Conservation (phyloP, 2,113 vertebrate species). For the Cololabis saira region DNA sequence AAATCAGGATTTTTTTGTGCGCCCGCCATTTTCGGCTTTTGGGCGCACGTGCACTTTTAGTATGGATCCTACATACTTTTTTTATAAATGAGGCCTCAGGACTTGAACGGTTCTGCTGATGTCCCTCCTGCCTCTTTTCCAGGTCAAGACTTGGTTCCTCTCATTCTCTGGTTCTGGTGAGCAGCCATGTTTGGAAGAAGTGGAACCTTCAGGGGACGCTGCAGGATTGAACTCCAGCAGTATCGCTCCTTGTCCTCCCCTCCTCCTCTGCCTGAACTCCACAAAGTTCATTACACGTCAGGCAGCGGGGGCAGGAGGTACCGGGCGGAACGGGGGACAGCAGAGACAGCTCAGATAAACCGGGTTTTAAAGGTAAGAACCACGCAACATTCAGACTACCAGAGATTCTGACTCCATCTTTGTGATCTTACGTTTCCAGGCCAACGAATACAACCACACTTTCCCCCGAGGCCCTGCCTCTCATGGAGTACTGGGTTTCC, state of each 20-base stretch:
- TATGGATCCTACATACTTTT: too few relatives aligned
- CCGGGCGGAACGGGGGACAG: slow-evolving; percentile 12
- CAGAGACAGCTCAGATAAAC: slow-evolving; percentile 62
- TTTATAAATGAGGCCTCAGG: too few relatives aligned
- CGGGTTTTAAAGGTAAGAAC: slow-evolving; percentile 57
- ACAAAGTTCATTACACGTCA: slow-evolving; percentile 40
- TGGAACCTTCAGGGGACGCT: not conserved
- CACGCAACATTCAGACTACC: not conserved
- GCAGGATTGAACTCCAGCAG: slow-evolving; percentile 17
- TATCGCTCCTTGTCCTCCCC: slow-evolving; percentile 6
- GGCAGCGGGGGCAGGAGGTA: slow-evolving; percentile 43
- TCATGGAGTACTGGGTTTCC: slow-evolving; percentile 66
- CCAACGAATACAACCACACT: slow-evolving; percentile 69
- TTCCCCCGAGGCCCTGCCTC: slow-evolving; percentile 52
- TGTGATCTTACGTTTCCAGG: slow-evolving; percentile 35
- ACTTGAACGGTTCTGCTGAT: not conserved
- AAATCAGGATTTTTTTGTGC: too few relatives aligned
- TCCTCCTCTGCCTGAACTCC: slow-evolving; percentile 1
- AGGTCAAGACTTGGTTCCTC: not conserved
- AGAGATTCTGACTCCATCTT: not conserved
- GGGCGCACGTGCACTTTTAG: too few relatives aligned
- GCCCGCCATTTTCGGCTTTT: too few relatives aligned
- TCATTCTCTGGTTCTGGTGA: slow-evolving; percentile 1
- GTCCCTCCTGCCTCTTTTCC: not conserved
- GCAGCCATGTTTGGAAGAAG: slow-evolving; percentile 43